Percentiles rank a stretch among this genome's conserved stretches.
Conservation (phyloP, 2,113 vertebrate species). For the Phodopus roborovskii region DNA sequence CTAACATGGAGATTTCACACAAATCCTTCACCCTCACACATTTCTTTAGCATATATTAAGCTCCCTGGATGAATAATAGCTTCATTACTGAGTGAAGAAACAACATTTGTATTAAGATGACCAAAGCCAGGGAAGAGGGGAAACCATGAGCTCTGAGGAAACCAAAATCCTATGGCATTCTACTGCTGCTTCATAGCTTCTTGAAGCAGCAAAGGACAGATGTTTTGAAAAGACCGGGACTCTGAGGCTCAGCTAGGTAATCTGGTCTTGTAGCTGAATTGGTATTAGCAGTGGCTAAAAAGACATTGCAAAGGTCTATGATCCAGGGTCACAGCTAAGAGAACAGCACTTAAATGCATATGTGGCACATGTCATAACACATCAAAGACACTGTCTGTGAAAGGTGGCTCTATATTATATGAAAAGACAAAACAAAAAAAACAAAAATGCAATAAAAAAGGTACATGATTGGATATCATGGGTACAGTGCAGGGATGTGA, state of each 20-base stretch:
- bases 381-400: neutral
- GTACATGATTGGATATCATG: neutral
- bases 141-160: neutral
- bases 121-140: neutral
- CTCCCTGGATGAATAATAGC: neutral
- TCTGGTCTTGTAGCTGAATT: slow-evolving; percentile 13
- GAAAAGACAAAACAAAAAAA: neutral
- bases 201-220: neutral
- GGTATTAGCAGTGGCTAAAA: slow-evolving; percentile 10
- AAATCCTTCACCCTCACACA: neutral
- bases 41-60: neutral
- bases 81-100: neutral
- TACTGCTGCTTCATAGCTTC: neutral
- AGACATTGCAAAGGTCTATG: neutral
- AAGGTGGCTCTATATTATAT: neutral
- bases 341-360: neutral
- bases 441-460: neutral
- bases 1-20: neutral
- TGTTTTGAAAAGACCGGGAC: neutral
- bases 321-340: neutral
- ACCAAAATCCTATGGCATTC: neutral
- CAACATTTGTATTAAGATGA: slow-evolving; percentile 25
- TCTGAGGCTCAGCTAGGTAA: neutral
- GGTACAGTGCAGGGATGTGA: neutral
- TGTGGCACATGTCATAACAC: no score